phyloP scores from a whole-genome alignment of 2,113 vertebrate genomes.

The Grammomys dolichurus region DNA sequence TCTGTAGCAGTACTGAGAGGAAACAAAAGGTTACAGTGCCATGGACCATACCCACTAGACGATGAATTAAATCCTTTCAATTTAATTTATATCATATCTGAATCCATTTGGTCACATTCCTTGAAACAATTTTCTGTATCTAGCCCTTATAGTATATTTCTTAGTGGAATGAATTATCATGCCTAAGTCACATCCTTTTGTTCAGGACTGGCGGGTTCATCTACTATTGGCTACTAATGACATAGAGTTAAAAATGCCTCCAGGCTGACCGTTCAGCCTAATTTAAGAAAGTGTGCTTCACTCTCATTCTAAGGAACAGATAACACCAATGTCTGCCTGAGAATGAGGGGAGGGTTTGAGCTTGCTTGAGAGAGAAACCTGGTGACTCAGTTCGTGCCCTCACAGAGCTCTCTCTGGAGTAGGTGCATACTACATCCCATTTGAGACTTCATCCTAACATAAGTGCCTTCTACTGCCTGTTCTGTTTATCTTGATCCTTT shows the following conservation, averaged over 20 bases:
- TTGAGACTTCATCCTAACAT: background rate
- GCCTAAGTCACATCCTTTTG: background rate
- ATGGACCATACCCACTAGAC: background rate
- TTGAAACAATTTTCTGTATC: background rate
- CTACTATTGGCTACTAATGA: background rate
- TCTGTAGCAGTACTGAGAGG: background rate
- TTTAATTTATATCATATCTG: slow-evolving; percentile 11
- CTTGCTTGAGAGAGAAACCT: background rate
- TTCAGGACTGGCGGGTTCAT: background rate
- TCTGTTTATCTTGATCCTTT: background rate
- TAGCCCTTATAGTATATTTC: background rate
- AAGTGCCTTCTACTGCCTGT: background rate
- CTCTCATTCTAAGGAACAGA: background rate
- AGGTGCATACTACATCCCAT: background rate
- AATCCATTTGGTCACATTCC: background rate
- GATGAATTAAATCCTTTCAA: slow-evolving; percentile 19
- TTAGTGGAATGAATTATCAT: background rate
- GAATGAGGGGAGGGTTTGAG: no score
- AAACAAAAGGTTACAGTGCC: slow-evolving; percentile 43
- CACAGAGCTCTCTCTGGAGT: background rate
- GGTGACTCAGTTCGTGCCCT: background rate
- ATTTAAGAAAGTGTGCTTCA: background rate
- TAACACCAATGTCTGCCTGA: background rate
- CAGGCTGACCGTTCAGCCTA: background rate
- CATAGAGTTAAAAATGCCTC: background rate